Conservation (phyloP, 1,140 invertebrate genomes). For the Euura lappo region DNA sequence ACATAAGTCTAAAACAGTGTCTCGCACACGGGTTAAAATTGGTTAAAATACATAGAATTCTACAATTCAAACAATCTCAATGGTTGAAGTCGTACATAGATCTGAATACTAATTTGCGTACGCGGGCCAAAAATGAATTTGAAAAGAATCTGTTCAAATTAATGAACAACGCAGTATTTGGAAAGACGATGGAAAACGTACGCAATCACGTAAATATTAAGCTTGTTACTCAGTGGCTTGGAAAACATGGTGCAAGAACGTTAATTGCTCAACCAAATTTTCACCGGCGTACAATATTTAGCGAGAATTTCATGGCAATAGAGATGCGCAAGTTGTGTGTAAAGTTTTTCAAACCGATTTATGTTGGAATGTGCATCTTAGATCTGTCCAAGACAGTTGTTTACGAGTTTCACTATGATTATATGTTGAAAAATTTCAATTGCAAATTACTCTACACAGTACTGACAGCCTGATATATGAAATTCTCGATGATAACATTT, state of each 20-base stretch:
- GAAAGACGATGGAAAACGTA: too few relatives aligned
- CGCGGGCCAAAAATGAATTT: conserved; percentile 1
- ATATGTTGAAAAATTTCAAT: conserved; percentile 17
- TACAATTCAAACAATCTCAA: conserved; percentile 47
- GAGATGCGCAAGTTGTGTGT: conserved; percentile 41
- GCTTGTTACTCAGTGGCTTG: conserved; percentile 34
- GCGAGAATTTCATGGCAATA: conserved; percentile 43
- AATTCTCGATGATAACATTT: neutral
- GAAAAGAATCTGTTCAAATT: too few relatives aligned
- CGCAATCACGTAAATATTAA: conserved; percentile 30
- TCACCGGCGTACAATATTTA: conserved; percentile 42
- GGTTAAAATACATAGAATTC: conserved; percentile 49
- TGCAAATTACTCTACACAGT: neutral
- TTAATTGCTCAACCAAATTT: conserved; percentile 45
- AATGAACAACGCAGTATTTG: too few relatives aligned
- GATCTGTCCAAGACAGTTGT: conserved; percentile 42
- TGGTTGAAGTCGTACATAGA: conserved; percentile 54
- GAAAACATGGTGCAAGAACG: conserved; percentile 24
- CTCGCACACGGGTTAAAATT: conserved; percentile 44
- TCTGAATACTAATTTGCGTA: conserved; percentile 45
- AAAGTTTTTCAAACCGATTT: conserved; percentile 46
- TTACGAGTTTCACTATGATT: conserved; percentile 44
- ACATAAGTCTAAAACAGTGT: conserved; percentile 45
- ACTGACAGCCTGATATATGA: neutral
- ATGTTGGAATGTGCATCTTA: conserved; percentile 38